phyloP scores from a whole-genome alignment of 1,140 invertebrate species.

The Macrosteles quadrilineatus region DNA sequence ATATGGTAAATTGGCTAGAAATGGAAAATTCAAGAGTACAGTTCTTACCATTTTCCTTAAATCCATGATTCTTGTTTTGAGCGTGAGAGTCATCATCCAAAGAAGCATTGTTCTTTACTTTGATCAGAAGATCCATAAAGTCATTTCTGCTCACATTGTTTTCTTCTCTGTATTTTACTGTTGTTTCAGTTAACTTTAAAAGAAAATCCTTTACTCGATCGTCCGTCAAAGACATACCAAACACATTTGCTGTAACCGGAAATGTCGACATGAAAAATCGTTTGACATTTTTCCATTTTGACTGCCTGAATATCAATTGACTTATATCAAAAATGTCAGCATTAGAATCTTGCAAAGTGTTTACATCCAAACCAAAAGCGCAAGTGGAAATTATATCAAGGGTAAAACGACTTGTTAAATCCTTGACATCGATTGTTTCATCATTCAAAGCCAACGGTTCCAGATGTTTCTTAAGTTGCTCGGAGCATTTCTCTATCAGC shows the following conservation, averaged over 20 bases:
- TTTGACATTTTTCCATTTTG: neutral
- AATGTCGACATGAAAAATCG: conserved; percentile 19
- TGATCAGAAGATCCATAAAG: conserved; percentile 57
- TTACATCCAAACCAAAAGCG: conserved; percentile 49
- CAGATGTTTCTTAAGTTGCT: conserved; percentile 16
- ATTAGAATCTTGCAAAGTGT: conserved; percentile 47
- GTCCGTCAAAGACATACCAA: conserved; percentile 12
- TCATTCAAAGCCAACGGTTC: neutral
- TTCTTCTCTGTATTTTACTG: conserved; percentile 54
- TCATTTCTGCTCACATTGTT: conserved; percentile 55
- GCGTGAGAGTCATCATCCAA: neutral
- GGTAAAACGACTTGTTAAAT: conserved; percentile 15
- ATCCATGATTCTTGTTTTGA: neutral
- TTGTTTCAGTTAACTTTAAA: conserved; percentile 54
- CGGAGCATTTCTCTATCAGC: conserved; percentile 51
- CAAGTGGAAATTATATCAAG: conserved; percentile 55
- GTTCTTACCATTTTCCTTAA: neutral
- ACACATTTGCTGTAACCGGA: neutral
- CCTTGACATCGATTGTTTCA: conserved; percentile 15
- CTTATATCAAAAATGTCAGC: conserved; percentile 45
- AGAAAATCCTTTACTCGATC: conserved; percentile 50
- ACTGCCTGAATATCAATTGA: conserved; percentile 20
- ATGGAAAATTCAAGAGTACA: no score
- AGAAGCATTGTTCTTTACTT: conserved; percentile 49
- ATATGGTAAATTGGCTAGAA: no score